Conservation (phyloP, 2,888 invertebrate species). For the Noctua fimbriata region DNA sequence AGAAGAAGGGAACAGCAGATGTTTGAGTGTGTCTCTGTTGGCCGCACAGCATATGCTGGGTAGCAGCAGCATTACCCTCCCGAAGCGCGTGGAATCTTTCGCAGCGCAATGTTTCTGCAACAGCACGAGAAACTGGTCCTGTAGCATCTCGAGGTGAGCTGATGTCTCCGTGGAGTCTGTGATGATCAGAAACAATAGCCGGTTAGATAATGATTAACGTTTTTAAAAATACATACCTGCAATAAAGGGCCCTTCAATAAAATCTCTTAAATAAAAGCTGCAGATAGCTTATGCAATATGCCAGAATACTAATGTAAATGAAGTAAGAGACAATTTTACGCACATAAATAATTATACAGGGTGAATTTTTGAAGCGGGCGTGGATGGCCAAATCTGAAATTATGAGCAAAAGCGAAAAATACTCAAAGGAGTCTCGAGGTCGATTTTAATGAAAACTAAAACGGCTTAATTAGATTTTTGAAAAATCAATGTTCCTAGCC, state of each 20-base stretch:
- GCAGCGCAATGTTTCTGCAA: constrained; percentile 93
- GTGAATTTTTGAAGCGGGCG: too few relatives aligned
- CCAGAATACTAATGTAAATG: too few relatives aligned
- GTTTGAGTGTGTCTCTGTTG: constrained; percentile 85
- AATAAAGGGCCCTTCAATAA: neutral
- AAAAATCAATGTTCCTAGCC: too few relatives aligned
- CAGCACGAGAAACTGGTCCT: constrained; percentile 95
- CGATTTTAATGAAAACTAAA: too few relatives aligned
- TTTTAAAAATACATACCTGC: neutral
- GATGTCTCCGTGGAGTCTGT: constrained; percentile 75
- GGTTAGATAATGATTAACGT: neutral
- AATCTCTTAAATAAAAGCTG: constrained; percentile 1
- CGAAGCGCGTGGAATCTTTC: constrained; percentile 91
- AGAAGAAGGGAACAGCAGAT: constrained; percentile 94
- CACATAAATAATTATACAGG: neutral
- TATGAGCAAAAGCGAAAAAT: too few relatives aligned
- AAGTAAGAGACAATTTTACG: neutral
- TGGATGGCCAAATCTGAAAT: too few relatives aligned
- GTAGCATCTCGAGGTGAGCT: constrained; percentile 91
- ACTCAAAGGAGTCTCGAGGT: too few relatives aligned
- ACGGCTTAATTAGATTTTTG: too few relatives aligned
- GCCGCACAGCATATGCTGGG: constrained; percentile 90
- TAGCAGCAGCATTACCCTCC: constrained; percentile 93
- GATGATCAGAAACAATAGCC: constrained; percentile 44
- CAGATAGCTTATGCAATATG: neutral